These are phyloP conservation scores for Illadopsis cleaveri DNA, from an alignment of 2,113 vertebrate species.

Conservation along the genomic window DNA sequence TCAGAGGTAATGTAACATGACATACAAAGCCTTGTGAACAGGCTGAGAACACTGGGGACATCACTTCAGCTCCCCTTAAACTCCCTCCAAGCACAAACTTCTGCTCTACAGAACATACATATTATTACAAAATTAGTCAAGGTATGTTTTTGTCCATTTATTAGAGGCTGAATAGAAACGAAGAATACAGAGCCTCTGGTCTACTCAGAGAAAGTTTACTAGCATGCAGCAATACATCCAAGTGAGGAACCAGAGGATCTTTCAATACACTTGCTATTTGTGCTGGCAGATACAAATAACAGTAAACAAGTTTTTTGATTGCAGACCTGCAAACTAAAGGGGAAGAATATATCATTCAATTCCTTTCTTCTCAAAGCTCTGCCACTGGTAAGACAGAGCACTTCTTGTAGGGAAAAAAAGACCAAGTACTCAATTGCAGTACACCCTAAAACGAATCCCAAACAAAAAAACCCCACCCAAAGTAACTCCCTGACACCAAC, in stretches of 20 bases:
- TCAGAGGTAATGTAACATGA: conserved; percentile 45
- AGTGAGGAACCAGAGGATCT: neutral
- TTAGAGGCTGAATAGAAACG: neutral
- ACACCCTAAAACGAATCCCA: neutral
- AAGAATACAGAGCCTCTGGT: neutral
- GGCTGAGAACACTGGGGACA: conserved; percentile 32
- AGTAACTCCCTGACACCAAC: neutral
- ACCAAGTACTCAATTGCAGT: neutral
- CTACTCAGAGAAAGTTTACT: neutral
- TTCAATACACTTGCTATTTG: neutral
- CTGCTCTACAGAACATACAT: neutral
- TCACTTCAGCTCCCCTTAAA: conserved; percentile 19
- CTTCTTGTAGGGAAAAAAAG: neutral
- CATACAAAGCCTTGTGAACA: conserved; percentile 8
- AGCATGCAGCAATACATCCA: neutral
- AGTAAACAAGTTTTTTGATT: neutral
- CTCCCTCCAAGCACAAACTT: conserved; percentile 24
- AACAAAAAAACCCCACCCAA: neutral
- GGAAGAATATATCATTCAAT: neutral
- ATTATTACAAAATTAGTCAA: conserved; percentile 12
- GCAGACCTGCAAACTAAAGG: neutral
- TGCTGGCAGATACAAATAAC: neutral
- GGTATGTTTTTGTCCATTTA: neutral
- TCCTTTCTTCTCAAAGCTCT: neutral
- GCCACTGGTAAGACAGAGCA: neutral